phyloP scores from a whole-genome alignment of 2,888 invertebrate species.

The Agrotis segetum region DNA sequence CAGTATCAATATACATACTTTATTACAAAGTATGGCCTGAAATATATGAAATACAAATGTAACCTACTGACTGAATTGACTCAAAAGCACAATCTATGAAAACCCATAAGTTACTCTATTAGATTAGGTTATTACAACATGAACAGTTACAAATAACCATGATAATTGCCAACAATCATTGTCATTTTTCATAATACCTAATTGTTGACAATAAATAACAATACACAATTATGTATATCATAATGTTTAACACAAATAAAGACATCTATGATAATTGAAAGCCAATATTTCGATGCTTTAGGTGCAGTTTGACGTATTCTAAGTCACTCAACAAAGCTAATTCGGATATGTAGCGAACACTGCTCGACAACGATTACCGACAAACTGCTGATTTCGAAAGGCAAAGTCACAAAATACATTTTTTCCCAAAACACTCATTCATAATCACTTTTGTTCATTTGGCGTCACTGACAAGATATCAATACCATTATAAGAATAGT shows the following conservation, averaged over 20 bases:
- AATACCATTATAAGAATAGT: slow-evolving; percentile 65
- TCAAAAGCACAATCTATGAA: slow-evolving; percentile 47
- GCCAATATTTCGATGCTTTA: slow-evolving; percentile 44
- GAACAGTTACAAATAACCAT: slow-evolving; percentile 39
- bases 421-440: slow-evolving; percentile 48
- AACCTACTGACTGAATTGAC: slow-evolving; percentile 57
- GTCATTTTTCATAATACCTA: slow-evolving; percentile 23
- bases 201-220: slow-evolving; percentile 25
- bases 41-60: slow-evolving; percentile 46
- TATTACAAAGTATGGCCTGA: slow-evolving; percentile 40
- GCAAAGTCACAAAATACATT: slow-evolving; percentile 58
- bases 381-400: slow-evolving; percentile 58
- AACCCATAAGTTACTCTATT: slow-evolving; percentile 43
- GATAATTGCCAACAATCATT: slow-evolving; percentile 46
- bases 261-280: slow-evolving; percentile 31
- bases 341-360: slow-evolving; percentile 52
- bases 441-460: slow-evolving; percentile 59
- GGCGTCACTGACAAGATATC: slow-evolving; percentile 61
- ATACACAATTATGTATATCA: not conserved
- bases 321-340: slow-evolving; percentile 44
- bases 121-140: slow-evolving; percentile 36
- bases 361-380: slow-evolving; percentile 50
- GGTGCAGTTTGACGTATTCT: slow-evolving; percentile 23
- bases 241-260: slow-evolving; percentile 42
- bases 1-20: slow-evolving; percentile 40